phyloP scores from a whole-genome alignment of 2,797 vertebrate genomes.

The Remorina albescens region DNA sequence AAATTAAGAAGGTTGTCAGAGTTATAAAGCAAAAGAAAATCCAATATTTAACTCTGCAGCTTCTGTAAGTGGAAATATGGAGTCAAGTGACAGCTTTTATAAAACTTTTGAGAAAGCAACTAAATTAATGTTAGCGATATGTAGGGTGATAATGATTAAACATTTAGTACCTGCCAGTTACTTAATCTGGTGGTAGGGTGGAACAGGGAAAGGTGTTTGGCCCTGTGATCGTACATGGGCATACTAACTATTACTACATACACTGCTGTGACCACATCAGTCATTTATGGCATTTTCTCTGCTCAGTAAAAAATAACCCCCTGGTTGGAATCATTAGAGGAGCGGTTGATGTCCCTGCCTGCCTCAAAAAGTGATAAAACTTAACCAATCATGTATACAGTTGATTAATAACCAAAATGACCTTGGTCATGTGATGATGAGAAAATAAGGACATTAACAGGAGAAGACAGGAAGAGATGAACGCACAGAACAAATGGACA shows the following conservation, averaged over 20 bases:
- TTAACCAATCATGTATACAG: conserved; percentile 34
- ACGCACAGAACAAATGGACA: not conserved
- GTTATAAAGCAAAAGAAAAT: conserved; percentile 16
- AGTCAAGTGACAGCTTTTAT: conserved; percentile 13
- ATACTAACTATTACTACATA: conserved; percentile 1
- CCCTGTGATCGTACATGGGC: not conserved
- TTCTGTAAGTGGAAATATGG: not conserved
- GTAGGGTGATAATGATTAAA: not conserved
- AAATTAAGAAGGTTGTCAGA: conserved; percentile 21
- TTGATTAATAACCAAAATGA: conserved; percentile 52
- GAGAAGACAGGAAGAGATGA: conserved; percentile 18
- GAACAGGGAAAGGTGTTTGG: not conserved
- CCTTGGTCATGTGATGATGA: conserved; percentile 45
- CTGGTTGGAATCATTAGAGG: conserved; percentile 28
- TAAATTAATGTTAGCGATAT: conserved; percentile 4
- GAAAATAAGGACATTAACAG: conserved; percentile 16
- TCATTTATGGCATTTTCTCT: conserved; percentile 4
- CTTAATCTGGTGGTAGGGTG: conserved; percentile 1
- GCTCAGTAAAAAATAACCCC: conserved; percentile 12
- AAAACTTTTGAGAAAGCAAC: conserved; percentile 14
- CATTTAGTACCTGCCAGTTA: not conserved
- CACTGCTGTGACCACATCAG: conserved; percentile 8
- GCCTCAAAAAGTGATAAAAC: conserved; percentile 47
- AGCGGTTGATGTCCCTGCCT: conserved; percentile 30
- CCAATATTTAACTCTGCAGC: conserved; percentile 6